Evolutionary conservation across 2,888 invertebrate species (phyloP), one percentile per base, ranked within the genome.

Genomic region (Melieria omissa): DNA sequence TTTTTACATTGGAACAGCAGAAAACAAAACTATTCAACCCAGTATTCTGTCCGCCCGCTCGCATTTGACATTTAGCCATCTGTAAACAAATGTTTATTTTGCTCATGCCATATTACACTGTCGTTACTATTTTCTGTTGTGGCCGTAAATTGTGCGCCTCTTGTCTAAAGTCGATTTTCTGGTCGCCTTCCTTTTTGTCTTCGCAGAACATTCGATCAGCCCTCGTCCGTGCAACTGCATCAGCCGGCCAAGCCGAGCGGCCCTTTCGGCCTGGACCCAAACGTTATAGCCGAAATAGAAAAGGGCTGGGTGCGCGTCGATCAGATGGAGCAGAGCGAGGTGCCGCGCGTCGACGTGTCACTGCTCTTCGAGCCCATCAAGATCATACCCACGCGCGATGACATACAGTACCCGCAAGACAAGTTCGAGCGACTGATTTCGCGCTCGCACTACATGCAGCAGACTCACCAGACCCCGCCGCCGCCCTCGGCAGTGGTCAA

Each of bases 191-290:
- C 45, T 10, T 12, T 4, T 61, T 44, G 14, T 6, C 6, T 14
- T 5, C 46, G n/a, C 47, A 69, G 62, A 44, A 62, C 62, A 41
- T 86, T 85, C 75, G 86, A 86, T 74, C 85, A 86, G 75, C 81
- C 82, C 4, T 71, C 76, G 74, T 81, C 80, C 29, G 74, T 79
- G 44, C 80, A 81, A 45, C 89, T 89, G 0, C 84, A 85, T 47
- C 83, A 87, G 7, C 86, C 81, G 80, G 89, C 89, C 16, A 86
- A 88, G 41, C 84, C 90, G 61, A 88, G 90, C 0, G 95, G 95
- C 29, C 94, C 94, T 42, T 96, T 94, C 86, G 91, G 92, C 0
- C 88, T 96, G 63, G 95, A 96, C 85, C 90, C 92, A 16, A 90
- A 91, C 71, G 88, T 93, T 74, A 89, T 95, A 78, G 90, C 91